These are phyloP conservation scores for Chascanopsetta lugubris DNA, from an alignment of 2,113 vertebrate species.

Conservation along the genomic window DNA sequence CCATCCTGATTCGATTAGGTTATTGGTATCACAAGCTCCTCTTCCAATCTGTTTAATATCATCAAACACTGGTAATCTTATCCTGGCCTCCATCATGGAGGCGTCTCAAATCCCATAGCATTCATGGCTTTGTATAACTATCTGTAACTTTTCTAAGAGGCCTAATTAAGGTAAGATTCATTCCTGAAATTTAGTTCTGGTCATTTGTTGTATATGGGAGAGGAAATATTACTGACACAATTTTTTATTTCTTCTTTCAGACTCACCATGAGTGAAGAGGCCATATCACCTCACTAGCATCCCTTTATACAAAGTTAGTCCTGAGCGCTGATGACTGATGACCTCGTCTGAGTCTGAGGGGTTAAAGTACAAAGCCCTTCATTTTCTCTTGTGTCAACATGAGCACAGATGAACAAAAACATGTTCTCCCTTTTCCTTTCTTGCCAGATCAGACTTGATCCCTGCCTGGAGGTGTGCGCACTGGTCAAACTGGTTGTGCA, in stretches of 20 bases:
- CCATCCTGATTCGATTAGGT: slow-evolving; percentile 55
- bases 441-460: slow-evolving; percentile 12
- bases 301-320: not conserved
- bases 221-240: not conserved
- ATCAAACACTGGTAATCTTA: slow-evolving; percentile 15
- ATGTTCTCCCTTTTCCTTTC: slow-evolving; percentile 3
- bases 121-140: not conserved
- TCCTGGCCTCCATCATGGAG: not conserved
- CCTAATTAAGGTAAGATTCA: not conserved
- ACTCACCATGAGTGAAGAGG: not conserved
- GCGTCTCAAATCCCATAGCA: slow-evolving; percentile 8
- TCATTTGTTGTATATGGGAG: not conserved
- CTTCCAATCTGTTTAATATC: slow-evolving; percentile 24
- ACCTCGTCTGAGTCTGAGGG: slow-evolving; percentile 1
- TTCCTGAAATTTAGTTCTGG: no score
- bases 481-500: not conserved
- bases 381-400: slow-evolving; percentile 17
- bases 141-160: not conserved
- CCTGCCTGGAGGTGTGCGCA: slow-evolving; percentile 3
- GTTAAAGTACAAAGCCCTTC: no score
- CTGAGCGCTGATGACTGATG: not conserved
- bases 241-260: not conserved
- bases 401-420: not conserved
- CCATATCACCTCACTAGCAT: not conserved
- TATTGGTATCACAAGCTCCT: slow-evolving; percentile 62